These are phyloP conservation scores for Drosophila gaucha DNA, from an alignment of 2,888 invertebrate genomes.

Conservation along the genomic window DNA sequence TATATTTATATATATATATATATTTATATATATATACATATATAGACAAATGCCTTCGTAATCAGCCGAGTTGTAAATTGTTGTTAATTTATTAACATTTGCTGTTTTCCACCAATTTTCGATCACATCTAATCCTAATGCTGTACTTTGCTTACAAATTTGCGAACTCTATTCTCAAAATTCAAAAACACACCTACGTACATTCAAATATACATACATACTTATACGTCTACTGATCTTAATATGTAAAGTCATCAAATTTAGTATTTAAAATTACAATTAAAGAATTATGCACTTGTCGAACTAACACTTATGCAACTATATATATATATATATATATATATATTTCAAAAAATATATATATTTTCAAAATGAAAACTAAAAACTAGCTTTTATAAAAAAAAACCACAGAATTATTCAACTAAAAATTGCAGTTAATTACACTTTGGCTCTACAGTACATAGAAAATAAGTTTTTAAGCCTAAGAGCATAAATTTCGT, in stretches of 20 bases:
- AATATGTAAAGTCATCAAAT: slow-evolving; percentile 36
- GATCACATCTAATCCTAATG: no score
- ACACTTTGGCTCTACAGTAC: slow-evolving; percentile 26
- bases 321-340: slow-evolving; percentile 33
- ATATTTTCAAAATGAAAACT: slow-evolving; percentile 32
- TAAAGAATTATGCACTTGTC: slow-evolving; percentile 58
- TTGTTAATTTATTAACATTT: slow-evolving; percentile 9
- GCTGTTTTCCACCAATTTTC: slow-evolving; percentile 8
- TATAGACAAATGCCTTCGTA: slow-evolving; percentile 15
- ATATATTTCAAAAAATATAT: background rate
- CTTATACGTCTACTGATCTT: slow-evolving; percentile 19
- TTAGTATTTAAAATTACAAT: slow-evolving; percentile 55
- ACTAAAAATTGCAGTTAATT: slow-evolving; percentile 28
- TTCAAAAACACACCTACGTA: slow-evolving; percentile 28
- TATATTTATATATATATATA: slow-evolving; percentile 7
- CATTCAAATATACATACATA: slow-evolving; percentile 11
- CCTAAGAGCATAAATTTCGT: slow-evolving; percentile 9
- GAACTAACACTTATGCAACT: slow-evolving; percentile 39
- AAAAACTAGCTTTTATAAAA: slow-evolving; percentile 41
- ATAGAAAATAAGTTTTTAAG: slow-evolving; percentile 18
- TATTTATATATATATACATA: background rate
- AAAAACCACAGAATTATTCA: slow-evolving; percentile 30
- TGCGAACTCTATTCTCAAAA: slow-evolving; percentile 21
- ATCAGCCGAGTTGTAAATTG: slow-evolving; percentile 4
- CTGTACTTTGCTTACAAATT: slow-evolving; percentile 64